Conservation (phyloP, 2,888 invertebrate species). For the Tryphoninae sp. region DNA sequence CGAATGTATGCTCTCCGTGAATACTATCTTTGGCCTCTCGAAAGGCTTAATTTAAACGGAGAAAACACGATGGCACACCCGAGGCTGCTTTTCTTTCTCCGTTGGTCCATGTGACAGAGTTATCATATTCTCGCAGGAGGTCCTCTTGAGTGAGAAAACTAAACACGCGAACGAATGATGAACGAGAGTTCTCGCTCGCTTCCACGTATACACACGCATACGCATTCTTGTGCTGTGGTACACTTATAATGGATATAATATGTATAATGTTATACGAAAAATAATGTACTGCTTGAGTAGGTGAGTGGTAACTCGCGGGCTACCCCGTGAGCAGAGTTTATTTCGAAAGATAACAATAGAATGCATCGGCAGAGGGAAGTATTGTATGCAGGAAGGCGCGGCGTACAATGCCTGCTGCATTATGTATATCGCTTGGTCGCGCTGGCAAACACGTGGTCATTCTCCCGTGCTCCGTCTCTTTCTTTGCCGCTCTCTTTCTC, state of each 20-base stretch:
- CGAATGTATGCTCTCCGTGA: background rate
- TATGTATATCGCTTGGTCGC: conserved; percentile 74
- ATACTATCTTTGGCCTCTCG: conserved; percentile 42
- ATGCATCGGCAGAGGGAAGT: conserved; percentile 72
- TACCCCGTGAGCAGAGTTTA: conserved; percentile 68
- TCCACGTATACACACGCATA: background rate
- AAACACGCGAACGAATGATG: conserved; percentile 11
- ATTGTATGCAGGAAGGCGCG: conserved; percentile 76
- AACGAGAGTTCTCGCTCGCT: background rate
- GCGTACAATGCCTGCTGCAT: conserved; percentile 79
- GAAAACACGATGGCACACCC: conserved; percentile 19
- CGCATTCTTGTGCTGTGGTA: conserved; percentile 9
- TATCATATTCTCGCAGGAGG: conserved; percentile 60
- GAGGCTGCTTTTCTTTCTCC: conserved; percentile 20
- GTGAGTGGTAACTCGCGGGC: conserved; percentile 54
- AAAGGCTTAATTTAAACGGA: conserved; percentile 47
- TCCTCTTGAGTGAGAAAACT: conserved; percentile 29
- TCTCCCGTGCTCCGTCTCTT: conserved; percentile 25
- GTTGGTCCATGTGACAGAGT: conserved; percentile 66
- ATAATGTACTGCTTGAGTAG: conserved; percentile 72
- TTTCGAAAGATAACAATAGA: conserved; percentile 77
- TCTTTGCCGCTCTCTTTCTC: conserved; percentile 16
- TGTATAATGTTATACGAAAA: conserved; percentile 71
- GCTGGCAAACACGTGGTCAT: conserved; percentile 65
- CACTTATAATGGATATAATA: conserved; percentile 66